Base-by-base conservation (phyloP, 2,113 vertebrate species). In the Notiomystis cincta region DNA sequence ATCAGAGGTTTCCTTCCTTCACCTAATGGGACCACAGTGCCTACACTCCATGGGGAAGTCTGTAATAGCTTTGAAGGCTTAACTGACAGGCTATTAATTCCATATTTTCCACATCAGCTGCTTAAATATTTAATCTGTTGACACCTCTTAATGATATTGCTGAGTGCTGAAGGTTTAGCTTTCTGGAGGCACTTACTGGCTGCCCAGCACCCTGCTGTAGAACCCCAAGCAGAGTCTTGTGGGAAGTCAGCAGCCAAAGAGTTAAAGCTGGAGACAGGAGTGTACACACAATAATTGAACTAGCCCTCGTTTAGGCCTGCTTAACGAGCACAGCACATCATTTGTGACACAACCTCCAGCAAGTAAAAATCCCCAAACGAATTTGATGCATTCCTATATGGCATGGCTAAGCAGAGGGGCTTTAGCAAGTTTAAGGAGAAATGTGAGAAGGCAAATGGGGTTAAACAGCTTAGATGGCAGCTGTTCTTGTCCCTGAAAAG, bases 401-500 rank as follows among this genome's bases (percentile, higher is more conserved):
- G 42, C 45, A 72, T 22, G 47, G 88, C 44, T 85, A 72, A 87
- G 85, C 23, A 79, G 40, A 81, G 71, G 38, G 54, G 72, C 82
- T 93, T 91, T 64, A 87, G 38, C 35, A 87, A 89, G 51, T 70
- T 89, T 64, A 40, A 89, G 77, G 22, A 84, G 91, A 95, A 97
- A 97, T 1, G 7, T 83, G 89, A 97, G 94, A 90, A 92, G 88
- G 76, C 89, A 95, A 95, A 92, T 28, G 50, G 93, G 92, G 95
- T 96, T 96, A 96, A 97, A 95, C 75, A 91, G 93, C 86, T 95
- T 91, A 84, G 69, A 92, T 87, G 45, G 82, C 95, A 97, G 94
- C 83, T 96, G 96, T 87, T 95, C 93, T 80, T 82, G 86, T 95
- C 93, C 67, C 93, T 90, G 90, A 87, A 96, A 97, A 93, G 93